Percentiles rank a stretch among this genome's conserved stretches.
These are phyloP conservation scores for Drosophila busckii DNA, from an alignment of 1,140 invertebrate species.

Conservation along the genomic window DNA sequence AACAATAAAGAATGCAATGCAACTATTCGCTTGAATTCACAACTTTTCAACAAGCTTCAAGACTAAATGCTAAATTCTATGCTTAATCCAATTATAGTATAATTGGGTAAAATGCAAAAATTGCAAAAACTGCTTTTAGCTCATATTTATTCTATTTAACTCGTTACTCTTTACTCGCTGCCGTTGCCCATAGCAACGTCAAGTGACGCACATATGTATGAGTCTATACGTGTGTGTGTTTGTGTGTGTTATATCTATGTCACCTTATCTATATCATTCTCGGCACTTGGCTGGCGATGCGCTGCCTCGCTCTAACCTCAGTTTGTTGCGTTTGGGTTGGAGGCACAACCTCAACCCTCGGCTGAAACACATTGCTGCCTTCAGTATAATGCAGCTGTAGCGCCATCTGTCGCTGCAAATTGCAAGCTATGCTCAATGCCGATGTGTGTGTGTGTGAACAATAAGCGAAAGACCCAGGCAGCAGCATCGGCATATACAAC, in stretches of 20 bases:
- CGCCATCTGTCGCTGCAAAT: conserved; percentile 38
- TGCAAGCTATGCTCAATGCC: conserved; percentile 19
- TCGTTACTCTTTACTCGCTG: background rate
- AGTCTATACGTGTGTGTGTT: conserved; percentile 2
- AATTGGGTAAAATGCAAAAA: too few relatives aligned
- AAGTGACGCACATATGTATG: conserved; percentile 1
- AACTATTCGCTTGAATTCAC: too few relatives aligned
- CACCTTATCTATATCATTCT: background rate
- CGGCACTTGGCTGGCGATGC: too few relatives aligned
- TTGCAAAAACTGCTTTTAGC: too few relatives aligned
- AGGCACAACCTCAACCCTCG: background rate
- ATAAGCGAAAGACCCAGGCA: conserved; percentile 20
- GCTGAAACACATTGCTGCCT: conserved; percentile 2
- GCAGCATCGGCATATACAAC: conserved; percentile 21
- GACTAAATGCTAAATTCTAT: too few relatives aligned
- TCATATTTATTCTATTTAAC: background rate
- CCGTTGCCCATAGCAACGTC: background rate
- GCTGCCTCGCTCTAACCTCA: too few relatives aligned
- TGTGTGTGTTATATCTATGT: conserved; percentile 17
- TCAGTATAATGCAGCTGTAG: conserved; percentile 30
- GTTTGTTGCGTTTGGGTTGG: too few relatives aligned
- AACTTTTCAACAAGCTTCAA: too few relatives aligned
- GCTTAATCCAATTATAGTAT: too few relatives aligned
- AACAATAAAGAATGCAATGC: too few relatives aligned
- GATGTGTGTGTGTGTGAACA: conserved; percentile 17